Evolutionary conservation across 2,797 vertebrate species (phyloP), one percentile per base, ranked within the genome.

Genomic region (Spea hammondii): DNA sequence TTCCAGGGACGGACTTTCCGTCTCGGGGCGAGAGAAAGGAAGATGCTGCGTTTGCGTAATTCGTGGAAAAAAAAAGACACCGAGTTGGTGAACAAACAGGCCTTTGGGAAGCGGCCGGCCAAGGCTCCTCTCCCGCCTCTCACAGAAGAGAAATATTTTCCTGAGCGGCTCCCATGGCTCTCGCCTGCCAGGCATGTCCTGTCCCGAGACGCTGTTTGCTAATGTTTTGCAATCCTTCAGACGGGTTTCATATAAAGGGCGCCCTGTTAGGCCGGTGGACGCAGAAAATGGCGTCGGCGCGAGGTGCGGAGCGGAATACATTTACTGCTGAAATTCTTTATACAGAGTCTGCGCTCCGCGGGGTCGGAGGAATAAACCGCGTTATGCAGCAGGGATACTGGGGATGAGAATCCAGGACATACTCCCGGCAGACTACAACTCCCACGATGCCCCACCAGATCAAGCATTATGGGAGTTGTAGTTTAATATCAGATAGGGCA

Each of bases 1-100:
- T 80, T 80, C 79, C 79, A 80, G 68, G 76, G 79, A 80, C 73
- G 73, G 69, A 48, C 55, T 74, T 62, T 65, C 67, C 62, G 57
- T 79, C 50, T 6, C 14, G 79, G 73, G 72, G 49, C 49, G 53
- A 80, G 73, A 76, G 79, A 80, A 71, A 80, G 79, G 73, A 74
- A 80, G 68, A 80, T 67, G 79, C 65, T 8, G 79, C 76, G 72
- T 80, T 76, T 76, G 73, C 79, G 66, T 74, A 80, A 74, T 73
- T 76, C 76, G 79, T 71, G 67, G 79, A 64, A 74, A 57, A 67
- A 54, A 49, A 73, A 76, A 69, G 67, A 80, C 79, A 72, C 32
- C 6, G 44, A 55, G 9, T 8, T n/a, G 6, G 13, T 64, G 46
- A 73, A 73, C 48, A 81, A 81, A 72, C 60, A 77, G 46, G 57